These are phyloP conservation scores for Psilopogon haemacephalus DNA, from an alignment of 2,113 vertebrate species.

Conservation along the genomic window DNA sequence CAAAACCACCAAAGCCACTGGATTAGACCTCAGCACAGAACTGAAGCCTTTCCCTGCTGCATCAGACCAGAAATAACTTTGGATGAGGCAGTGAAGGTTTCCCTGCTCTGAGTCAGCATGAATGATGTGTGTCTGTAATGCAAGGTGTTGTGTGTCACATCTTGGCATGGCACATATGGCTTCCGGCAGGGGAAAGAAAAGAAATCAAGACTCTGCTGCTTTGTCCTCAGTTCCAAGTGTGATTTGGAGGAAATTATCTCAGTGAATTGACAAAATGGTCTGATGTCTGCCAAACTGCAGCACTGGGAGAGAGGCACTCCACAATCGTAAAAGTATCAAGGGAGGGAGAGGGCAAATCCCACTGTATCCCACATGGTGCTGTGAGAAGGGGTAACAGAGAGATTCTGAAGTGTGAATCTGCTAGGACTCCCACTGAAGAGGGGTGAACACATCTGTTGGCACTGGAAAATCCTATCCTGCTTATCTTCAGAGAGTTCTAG, in stretches of 20 bases:
- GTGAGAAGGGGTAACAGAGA: neutral
- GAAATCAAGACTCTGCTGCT: neutral
- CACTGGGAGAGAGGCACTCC: neutral
- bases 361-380: accelerated
- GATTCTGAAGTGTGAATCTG: neutral
- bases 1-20: neutral
- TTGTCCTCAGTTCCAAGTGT: neutral
- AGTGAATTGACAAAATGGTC: neutral
- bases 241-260: neutral
- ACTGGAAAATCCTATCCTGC: neutral
- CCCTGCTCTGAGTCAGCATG: neutral
- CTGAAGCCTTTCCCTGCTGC: neutral
- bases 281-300: neutral
- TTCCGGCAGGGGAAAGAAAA: neutral
- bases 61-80: neutral
- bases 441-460: neutral
- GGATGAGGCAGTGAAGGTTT: neutral
- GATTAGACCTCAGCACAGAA: neutral
- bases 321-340: accelerated
- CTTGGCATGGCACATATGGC: neutral
- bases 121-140: neutral
- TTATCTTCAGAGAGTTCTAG: neutral
- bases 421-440: neutral
- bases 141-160: neutral
- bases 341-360: neutral